Evolutionary conservation across 2,888 invertebrate genomes (phyloP).

Genomic region (Nomada lathburiana): DNA sequence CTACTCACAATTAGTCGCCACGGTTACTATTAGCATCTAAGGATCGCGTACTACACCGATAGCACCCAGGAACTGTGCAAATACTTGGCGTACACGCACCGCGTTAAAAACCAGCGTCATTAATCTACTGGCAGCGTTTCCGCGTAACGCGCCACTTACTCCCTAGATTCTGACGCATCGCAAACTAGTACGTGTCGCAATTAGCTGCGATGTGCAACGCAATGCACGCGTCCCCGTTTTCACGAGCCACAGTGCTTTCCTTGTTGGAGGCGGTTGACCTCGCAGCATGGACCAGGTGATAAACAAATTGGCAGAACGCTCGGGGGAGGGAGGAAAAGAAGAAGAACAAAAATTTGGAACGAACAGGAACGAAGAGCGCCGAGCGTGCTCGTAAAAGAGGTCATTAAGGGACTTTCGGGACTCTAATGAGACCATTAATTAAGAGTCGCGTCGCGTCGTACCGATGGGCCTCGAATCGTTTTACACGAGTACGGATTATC

Average conservation of each 20-base stretch:
- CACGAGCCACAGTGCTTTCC: constrained; percentile 4
- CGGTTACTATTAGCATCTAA: neutral
- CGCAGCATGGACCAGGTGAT: constrained; percentile 15
- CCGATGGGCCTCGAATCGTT: constrained; percentile 28
- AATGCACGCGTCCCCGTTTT: constrained; percentile 30
- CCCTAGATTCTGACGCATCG: constrained; percentile 21
- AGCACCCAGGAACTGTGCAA: neutral
- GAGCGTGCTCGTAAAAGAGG: constrained; percentile 38
- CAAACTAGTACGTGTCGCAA: constrained; percentile 19
- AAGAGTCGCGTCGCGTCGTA: constrained; percentile 7
- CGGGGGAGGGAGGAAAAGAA: neutral
- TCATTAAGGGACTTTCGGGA: constrained; percentile 45
- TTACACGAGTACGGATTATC: constrained; percentile 49
- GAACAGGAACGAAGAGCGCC: neutral
- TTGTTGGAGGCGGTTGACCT: constrained; percentile 7
- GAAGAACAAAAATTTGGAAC: neutral
- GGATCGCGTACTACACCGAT: neutral
- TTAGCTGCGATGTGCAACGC: constrained; percentile 38
- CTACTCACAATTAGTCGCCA: neutral
- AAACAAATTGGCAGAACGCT: constrained; percentile 19
- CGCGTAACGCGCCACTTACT: constrained; percentile 37
- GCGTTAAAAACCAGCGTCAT: constrained; percentile 11
- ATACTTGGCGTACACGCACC: neutral
- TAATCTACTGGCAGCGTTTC: constrained; percentile 25
- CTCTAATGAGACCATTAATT: constrained; percentile 54